phyloP scores from a whole-genome alignment of 2,797 vertebrate genomes.

The Artibeus jamaicensis region DNA sequence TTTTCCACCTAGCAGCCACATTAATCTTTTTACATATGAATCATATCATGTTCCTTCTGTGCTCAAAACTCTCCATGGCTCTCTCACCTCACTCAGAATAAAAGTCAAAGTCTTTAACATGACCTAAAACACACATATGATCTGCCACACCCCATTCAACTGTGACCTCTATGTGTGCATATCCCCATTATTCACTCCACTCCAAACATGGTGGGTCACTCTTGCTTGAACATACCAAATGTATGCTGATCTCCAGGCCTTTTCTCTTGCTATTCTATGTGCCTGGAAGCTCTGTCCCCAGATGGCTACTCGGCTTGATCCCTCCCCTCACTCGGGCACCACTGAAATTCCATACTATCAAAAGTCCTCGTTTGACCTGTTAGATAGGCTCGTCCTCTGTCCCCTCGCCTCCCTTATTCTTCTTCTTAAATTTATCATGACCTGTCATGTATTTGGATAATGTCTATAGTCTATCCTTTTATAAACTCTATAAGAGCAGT shows the following conservation, averaged over 20 bases:
- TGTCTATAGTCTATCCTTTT: neutral
- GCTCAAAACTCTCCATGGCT: neutral
- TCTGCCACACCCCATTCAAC: neutral
- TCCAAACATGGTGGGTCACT: neutral
- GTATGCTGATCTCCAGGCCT: neutral
- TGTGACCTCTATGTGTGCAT: too few species aligned
- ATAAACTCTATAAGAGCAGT: neutral
- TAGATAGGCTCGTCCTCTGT: neutral
- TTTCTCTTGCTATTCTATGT: neutral
- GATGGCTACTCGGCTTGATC: neutral
- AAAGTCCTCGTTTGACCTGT: neutral
- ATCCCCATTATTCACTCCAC: neutral
- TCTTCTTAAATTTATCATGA: neutral
- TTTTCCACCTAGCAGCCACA: neutral
- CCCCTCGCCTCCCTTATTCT: neutral
- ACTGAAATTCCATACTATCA: neutral
- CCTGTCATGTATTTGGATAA: neutral
- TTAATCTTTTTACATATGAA: neutral
- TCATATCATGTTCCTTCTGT: neutral
- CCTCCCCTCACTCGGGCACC: neutral
- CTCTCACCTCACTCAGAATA: neutral
- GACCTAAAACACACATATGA: neutral
- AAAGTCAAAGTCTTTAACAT: neutral
- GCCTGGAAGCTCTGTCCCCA: neutral
- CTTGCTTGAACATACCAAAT: neutral